Conservation (phyloP, 1,140 invertebrate genomes). For the Arion vulgaris region DNA sequence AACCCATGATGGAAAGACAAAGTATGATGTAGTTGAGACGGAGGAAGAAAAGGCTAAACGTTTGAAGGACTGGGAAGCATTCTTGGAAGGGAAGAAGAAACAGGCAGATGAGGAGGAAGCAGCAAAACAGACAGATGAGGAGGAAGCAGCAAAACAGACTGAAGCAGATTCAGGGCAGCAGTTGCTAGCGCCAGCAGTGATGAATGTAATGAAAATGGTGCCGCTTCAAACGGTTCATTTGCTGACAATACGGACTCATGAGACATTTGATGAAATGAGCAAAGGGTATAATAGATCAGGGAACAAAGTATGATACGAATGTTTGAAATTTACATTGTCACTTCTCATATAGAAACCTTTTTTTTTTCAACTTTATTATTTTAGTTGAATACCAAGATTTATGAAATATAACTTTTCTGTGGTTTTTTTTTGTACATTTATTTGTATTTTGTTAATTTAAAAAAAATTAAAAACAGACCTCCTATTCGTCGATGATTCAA, state of each 20-base stretch:
- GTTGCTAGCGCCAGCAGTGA: neutral
- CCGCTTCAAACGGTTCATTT: neutral
- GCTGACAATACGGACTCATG: neutral
- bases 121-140: neutral
- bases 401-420: too few relatives aligned
- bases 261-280: neutral
- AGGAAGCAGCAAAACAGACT: neutral
- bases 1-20: conserved; percentile 96
- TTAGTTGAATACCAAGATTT: too few relatives aligned
- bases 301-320: too few relatives aligned
- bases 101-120: neutral
- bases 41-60: conserved; percentile 88
- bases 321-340: too few relatives aligned
- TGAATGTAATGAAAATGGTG: neutral
- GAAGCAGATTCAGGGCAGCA: neutral
- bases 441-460: too few relatives aligned
- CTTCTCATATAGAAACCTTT: too few relatives aligned
- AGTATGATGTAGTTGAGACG: conserved; percentile 92
- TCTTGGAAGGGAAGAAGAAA: conserved; percentile 66
- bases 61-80: conserved; percentile 90
- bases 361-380: too few relatives aligned
- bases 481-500: too few relatives aligned
- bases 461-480: too few relatives aligned
- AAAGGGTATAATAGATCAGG: too few relatives aligned
- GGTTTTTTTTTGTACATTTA: too few relatives aligned